Base-by-base conservation (phyloP, 2,888 invertebrate genomes). In the Trisateles emortualis region DNA sequence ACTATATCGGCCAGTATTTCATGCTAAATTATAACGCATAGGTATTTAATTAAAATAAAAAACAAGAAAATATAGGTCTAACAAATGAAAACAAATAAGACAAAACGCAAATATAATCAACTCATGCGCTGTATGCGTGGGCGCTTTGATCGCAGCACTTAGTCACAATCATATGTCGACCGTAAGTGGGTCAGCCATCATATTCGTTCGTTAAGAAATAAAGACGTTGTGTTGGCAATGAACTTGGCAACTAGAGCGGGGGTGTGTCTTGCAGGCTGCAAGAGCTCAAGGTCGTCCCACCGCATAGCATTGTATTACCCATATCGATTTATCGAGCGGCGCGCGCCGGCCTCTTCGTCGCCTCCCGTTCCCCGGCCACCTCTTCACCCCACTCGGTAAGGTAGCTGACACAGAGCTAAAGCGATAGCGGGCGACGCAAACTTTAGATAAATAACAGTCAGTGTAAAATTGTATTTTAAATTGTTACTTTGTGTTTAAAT, bases 241-340 rank as follows among this genome's bases (percentile, higher is more conserved):
- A 92, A 91, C 92, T 90, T 92, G 90, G 72, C 70, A 73, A 79
- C 74, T 79, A 74, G 81, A 76, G 50, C 72, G 89, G 89, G 83
- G 91, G 91, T 88, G 91, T 91, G 91, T 91, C 90, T 87, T 90
- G 89, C 87, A 88, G 77, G 74, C 77, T 90, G 91, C 90, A 90
- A 65, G 80, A 78, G 68, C 76, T 76, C 91, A 91, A 91, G 90
- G 91, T 84, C 88, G 82, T 72, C 75, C 75, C 79, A 81, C 81
- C 86, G 87, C 86, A 86, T 83, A 83, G 79, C 84, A 85, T 87
- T 88, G 84, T 90, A 85, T 86, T 84, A 81, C 80, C 72, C 77
- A 82, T 84, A 91, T 91, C 91, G 91, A 92, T 92, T 91, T 92
- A 92, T 91, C 84, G 92, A 91, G 78, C 90, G 89, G 90, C 90